Evolutionary conservation across 2,797 vertebrate genomes (phyloP), one percentile per base, ranked within the genome.

Genomic region (Pteropus rufus): DNA sequence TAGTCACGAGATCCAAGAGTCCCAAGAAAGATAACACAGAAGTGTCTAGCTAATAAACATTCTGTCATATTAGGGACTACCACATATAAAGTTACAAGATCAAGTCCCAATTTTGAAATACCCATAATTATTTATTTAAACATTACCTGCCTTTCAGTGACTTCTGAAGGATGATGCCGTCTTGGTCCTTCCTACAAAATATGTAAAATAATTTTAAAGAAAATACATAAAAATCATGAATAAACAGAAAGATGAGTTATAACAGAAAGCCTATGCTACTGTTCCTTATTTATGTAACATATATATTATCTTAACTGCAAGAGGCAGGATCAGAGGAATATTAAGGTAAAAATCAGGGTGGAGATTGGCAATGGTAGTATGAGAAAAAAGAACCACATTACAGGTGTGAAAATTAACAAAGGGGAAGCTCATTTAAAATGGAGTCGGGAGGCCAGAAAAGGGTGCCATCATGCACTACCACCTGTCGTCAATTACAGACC

Each of bases 91-190:
- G 19, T 4, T 34, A 62, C 14, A 82, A 23, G 7, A 54, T n/a
- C 46, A 81, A 95, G 77, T 24, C 14, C 54, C 23, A 52, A 1
- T 24, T 70, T 70, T 60, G 41, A 93, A 93, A 72, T 56, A 75
- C 44, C 14, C 6, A 81, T 49, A 83, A 62, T 86, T 80, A 16
- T 81, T 64, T 80, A 69, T 89, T 62, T 93, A n/a, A 93, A 52
- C 19, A 34, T 95, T 97, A 97, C 97, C 97, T 97, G 97, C 31
- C 1, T 89, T 36, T 16, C 5, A 4, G 62, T 58, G 52, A 96
- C 15, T 0, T 89, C 65, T 54, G 96, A 83, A 84, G 95, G 94
- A n/a, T 58, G 3, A 0, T 18, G 18, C 3, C 0, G 1, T 87
- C 60, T 86, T 64, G 95, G 49, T 65, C 19, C 64, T 93, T 97